phyloP scores from a whole-genome alignment of 2,113 vertebrate species.

The Urocynchramus pylzowi region DNA sequence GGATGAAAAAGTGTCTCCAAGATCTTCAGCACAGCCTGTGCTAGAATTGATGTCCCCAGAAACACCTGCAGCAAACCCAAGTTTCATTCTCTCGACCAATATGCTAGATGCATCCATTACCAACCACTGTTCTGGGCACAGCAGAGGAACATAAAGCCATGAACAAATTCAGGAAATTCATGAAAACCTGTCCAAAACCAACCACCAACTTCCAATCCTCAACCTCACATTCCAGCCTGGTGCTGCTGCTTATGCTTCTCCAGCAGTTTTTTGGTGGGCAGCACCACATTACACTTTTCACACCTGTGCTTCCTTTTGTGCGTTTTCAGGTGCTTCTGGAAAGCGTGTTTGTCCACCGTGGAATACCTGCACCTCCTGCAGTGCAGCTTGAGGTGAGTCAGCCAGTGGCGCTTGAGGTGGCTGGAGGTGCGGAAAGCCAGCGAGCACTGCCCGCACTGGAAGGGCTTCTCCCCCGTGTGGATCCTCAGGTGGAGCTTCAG shows the following conservation, averaged over 20 bases:
- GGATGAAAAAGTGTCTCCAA: not conserved
- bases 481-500: conserved; percentile 35
- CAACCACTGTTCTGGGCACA: not conserved
- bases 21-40: not conserved
- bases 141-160: not conserved
- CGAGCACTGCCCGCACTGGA: not conserved
- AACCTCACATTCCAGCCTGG: not conserved
- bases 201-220: not conserved
- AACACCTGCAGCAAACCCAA: not conserved
- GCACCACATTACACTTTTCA: not conserved
- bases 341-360: not conserved
- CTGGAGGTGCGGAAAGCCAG: conserved; percentile 50
- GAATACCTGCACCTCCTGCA: conserved; percentile 27
- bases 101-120: not conserved
- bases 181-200: not conserved
- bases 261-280: not conserved
- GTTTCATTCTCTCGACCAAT: not conserved
- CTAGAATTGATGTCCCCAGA: not conserved
- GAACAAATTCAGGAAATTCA: not conserved
- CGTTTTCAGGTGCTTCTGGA: not conserved
- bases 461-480: conserved; percentile 47
- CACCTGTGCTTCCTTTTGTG: not conserved
- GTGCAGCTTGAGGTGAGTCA: not conserved
- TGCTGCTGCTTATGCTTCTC: not conserved
- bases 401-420: conserved; percentile 51